Conservation (phyloP, 2,888 invertebrate genomes). For the Hyles lineata region DNA sequence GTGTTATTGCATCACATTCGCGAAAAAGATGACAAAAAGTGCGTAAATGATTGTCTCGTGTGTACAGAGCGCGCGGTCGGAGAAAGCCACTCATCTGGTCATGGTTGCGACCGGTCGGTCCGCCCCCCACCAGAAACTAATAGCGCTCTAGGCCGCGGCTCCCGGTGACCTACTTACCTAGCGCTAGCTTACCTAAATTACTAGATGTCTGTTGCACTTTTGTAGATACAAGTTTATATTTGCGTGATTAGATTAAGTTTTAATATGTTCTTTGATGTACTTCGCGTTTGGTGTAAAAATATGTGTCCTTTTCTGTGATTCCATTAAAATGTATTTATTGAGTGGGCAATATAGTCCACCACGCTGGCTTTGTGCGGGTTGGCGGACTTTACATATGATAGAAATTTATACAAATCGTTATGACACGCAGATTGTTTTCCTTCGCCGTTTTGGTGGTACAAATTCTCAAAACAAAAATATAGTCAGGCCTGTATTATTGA, state of each 20-base stretch:
- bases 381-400: no score
- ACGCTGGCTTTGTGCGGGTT: no score
- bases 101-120: conserved; percentile 44
- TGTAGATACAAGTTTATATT: neutral
- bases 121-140: conserved; percentile 26
- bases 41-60: neutral
- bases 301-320: neutral
- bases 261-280: neutral
- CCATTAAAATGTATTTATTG: no score
- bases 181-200: neutral
- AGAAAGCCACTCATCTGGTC: conserved; percentile 53
- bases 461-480: no score
- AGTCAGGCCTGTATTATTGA: no score
- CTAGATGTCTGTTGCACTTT: neutral
- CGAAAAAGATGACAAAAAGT: conserved; percentile 2
- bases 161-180: conserved; percentile 25
- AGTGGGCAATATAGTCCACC: no score
- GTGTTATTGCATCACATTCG: neutral
- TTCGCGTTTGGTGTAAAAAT: neutral
- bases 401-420: no score
- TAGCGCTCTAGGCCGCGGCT: conserved; percentile 41
- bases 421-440: no score
- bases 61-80: conserved; percentile 32
- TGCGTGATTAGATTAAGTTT: neutral
- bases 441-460: no score